Base-by-base conservation (phyloP, 23 tunicate species). In the Halocynthia roretzi region DNA sequence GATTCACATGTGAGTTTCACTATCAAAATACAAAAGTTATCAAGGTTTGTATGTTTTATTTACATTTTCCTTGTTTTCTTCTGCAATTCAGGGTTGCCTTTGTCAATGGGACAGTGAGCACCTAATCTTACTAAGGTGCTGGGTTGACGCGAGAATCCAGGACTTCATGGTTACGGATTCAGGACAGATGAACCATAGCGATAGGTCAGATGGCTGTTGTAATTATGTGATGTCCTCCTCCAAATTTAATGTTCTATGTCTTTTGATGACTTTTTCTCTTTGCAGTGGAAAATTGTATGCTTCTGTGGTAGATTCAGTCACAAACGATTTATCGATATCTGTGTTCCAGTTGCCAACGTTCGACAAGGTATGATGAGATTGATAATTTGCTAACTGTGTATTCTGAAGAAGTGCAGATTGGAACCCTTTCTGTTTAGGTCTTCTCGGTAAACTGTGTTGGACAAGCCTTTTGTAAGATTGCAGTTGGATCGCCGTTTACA, bases 121-220 rank as follows among this genome's bases (percentile, higher is more conserved):
- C 62, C 61, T 86, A 8, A 15, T 80, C 40, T 51, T 86, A 18
- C 11, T 86, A 77, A 86, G 55, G 51, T 75, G 56, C 56, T 80
- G 77, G 82, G 21, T 74, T 11, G 50, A 58, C 10, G 19, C 62
- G 0, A 17, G 60, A 10, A 64, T 86, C 8, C 15, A 8, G 44
- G 85, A 86, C 53, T 86, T 81, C 75, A 10, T 75, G 7, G 54
- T 86, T 7, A 74, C 64, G 60, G 68, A 72, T 63, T 83, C 91
- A 14, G 22, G 71, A 23, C 54, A 19, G 10, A 53, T 67, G 12
- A 52, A 50, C 11, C 12, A 31, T 71, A 8, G 8, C 12, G 70
- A 61, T 53, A 61, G 76, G 84, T 81, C 61, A 58, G 77, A 31
- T 31, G 44, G 44, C 44, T 31, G 44, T 31, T 31, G 44, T 31